Evolutionary conservation across 2,888 invertebrate genomes (phyloP), one percentile per base, ranked within the genome.

Genomic region (Pocota personata): DNA sequence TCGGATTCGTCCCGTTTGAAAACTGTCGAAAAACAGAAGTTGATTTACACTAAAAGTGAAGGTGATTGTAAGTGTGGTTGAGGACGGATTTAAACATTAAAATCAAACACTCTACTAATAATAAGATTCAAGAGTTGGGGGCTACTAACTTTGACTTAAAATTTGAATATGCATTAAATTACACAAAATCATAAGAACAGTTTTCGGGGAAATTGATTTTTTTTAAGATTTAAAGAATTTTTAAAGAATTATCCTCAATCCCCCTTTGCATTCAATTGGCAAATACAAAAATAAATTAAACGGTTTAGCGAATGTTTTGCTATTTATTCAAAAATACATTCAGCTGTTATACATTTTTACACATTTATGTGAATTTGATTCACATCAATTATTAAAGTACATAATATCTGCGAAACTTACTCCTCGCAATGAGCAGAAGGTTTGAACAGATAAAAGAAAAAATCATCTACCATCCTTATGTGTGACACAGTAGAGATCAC

Each of bases 321-420:
- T 12, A 16, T 32, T 16, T 55, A 27, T 16, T 55, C 3, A 32
- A 2, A 12, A 30, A 55, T 32, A 16, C 30, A 5, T 32, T 55
- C 14, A 16, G 27, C 19, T 1, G 2, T 46, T 0, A 8, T 43
- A 16, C 16, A 10, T 48, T 21, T 48, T 48, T 48, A 48, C 62
- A 46, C 62, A 62, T 46, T 46, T 12, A 62, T 62, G 62, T 16
- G 8, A 62, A 62, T 62, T 46, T 10, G 7, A 62, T 62, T 27
- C 7, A 10, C 16, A 40, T 7, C 12, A 46, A 46, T 46, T 62
- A 62, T 30, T 10, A 46, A 30, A 14, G 40, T 19, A 60, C 14
- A n/a, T n/a, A n/a, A n/a, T 16, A 19, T 60, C 24, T 21, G 24
- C 24, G 27, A 10, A 7, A 6, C 12, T 40, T 8, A 24, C 21